A percentile compares a stretch with the other conserved stretches of the same genome.
These are phyloP conservation scores for Arenicola marina DNA, from an alignment of 2,888 invertebrate genomes.

Conservation along the genomic window DNA sequence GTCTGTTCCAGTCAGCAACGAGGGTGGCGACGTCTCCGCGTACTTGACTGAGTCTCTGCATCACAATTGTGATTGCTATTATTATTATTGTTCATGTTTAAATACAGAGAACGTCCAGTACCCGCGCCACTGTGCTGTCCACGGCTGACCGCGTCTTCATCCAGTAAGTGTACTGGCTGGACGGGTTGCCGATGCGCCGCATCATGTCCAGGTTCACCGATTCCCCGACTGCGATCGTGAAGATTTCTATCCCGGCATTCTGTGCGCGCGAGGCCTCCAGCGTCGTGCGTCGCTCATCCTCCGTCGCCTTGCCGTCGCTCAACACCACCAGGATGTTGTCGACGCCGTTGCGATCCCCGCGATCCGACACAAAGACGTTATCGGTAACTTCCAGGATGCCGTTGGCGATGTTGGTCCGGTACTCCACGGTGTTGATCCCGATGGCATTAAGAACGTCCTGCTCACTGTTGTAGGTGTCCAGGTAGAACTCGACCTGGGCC, in stretches of 20 bases:
- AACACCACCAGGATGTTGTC: conserved; percentile 20
- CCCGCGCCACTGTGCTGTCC: background rate
- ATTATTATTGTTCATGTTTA: too few species aligned
- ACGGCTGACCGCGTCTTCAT: conserved; percentile 7
- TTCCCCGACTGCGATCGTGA: conserved; percentile 11
- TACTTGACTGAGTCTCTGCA: too few species aligned
- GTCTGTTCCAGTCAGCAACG: too few species aligned
- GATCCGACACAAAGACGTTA: conserved; percentile 8
- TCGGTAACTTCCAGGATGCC: conserved; percentile 11
- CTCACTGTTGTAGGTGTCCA: conserved; percentile 25
- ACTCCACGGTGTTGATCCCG: conserved; percentile 19
- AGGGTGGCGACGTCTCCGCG: too few species aligned
- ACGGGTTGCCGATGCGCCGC: conserved; percentile 15
- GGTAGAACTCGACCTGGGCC: conserved; percentile 19
- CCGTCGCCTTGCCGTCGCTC: conserved; percentile 25
- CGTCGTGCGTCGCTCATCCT: background rate
- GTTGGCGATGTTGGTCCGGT: conserved; percentile 25
- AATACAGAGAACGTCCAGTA: conserved; percentile 20
- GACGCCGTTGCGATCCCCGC: conserved; percentile 23
- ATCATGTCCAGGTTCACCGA: conserved; percentile 8
- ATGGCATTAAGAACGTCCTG: conserved; percentile 32
- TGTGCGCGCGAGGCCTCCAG: conserved; percentile 1
- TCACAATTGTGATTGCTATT: too few species aligned
- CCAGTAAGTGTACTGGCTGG: background rate
- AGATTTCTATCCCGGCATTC: conserved; percentile 8